Percentiles rank a stretch among this genome's conserved stretches.
Conservation (phyloP, 2,888 invertebrate genomes). For the Ectobius pallidus region DNA sequence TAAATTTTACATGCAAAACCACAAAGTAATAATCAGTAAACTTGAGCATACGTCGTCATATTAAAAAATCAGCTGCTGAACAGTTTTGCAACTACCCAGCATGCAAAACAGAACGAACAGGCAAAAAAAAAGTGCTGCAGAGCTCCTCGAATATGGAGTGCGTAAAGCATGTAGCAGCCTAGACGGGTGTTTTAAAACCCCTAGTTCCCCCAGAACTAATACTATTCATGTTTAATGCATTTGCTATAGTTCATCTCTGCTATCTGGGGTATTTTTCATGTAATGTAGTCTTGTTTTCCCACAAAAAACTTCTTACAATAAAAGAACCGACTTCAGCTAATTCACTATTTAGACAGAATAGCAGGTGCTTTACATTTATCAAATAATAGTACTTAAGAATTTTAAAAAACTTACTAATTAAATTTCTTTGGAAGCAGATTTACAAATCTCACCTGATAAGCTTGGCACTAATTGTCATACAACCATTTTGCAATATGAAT, state of each 20-base stretch:
- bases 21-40: background rate
- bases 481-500: no score
- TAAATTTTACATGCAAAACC: slow-evolving; percentile 6
- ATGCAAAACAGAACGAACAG: no score
- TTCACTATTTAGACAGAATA: background rate
- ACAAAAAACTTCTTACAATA: background rate
- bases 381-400: background rate
- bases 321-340: background rate
- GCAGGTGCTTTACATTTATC: no score
- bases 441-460: no score
- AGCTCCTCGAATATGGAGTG: no score
- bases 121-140: background rate
- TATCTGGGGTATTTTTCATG: background rate
- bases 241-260: background rate
- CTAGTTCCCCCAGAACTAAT: background rate
- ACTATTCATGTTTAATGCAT: background rate
- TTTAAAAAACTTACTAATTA: no score
- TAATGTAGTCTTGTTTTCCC: background rate
- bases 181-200: background rate
- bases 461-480: no score
- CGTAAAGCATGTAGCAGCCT: background rate
- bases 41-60: slow-evolving; percentile 25
- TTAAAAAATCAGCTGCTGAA: slow-evolving; percentile 13
- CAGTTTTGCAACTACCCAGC: background rate
- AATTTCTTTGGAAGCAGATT: no score